Evolutionary conservation across 2,888 invertebrate genomes (phyloP).

Genomic region (Cremastinae sp.): DNA sequence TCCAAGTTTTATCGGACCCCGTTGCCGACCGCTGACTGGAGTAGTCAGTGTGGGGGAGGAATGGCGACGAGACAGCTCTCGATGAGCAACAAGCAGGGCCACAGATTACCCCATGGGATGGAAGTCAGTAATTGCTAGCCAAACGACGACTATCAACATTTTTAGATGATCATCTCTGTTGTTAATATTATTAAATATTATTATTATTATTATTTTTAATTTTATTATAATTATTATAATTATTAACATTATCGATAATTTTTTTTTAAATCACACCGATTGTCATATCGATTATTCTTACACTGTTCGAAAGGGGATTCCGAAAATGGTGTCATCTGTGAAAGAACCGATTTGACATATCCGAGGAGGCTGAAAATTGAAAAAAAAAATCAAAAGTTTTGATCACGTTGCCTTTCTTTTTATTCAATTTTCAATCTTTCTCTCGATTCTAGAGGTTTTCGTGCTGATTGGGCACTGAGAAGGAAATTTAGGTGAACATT

Average conservation of each 20-base stretch:
- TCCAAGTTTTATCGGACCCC: conserved; percentile 93
- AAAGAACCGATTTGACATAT: conserved; percentile 31
- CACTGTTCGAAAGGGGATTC: not conserved
- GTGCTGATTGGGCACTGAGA: no score
- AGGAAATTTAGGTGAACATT: no score
- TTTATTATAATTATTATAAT: no score
- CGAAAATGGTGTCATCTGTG: not conserved
- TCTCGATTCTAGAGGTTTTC: no score
- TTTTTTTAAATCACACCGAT: no score
- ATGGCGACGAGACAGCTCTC: conserved; percentile 77
- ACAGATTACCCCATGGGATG: conserved; percentile 75
- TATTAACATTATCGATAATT: no score
- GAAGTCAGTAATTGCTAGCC: conserved; percentile 75
- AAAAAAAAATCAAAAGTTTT: conserved; percentile 4
- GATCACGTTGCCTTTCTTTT: not conserved
- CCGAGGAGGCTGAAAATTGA: no score
- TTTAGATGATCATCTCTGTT: no score
- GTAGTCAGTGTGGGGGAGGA: conserved; percentile 83
- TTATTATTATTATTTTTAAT: no score
- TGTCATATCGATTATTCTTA: not conserved
- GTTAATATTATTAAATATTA: not conserved
- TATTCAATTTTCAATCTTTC: no score
- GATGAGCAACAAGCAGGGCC: conserved; percentile 73
- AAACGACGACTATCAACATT: conserved; percentile 29
- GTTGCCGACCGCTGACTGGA: conserved; percentile 95